phyloP scores from a whole-genome alignment of 2,888 invertebrate species.

The Eumerus sabulonum region DNA sequence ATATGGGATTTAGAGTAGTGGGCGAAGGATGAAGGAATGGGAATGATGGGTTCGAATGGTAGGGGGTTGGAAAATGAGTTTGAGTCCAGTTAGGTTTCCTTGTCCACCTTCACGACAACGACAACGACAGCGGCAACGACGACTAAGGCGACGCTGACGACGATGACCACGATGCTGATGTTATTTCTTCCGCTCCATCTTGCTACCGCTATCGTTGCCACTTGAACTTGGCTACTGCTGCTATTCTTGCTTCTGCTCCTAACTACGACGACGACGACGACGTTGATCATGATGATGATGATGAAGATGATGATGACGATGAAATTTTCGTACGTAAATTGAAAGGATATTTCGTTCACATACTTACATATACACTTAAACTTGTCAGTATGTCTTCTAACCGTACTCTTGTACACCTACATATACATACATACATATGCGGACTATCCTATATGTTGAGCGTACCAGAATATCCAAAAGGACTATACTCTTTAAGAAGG shows the following conservation, averaged over 20 bases:
- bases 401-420: too few species aligned
- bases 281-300: too few species aligned
- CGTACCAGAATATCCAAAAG: constrained; percentile 39
- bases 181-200: constrained; percentile 49
- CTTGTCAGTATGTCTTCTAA: too few species aligned
- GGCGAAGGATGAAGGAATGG: too few species aligned
- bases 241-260: not conserved
- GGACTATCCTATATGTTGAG: constrained; percentile 32
- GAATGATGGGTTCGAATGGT: too few species aligned
- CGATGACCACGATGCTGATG: constrained; percentile 66
- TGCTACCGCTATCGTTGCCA: constrained; percentile 11
- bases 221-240: not conserved
- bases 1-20: constrained; percentile 51
- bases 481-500: constrained; percentile 26
- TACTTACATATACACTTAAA: too few species aligned
- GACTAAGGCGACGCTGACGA: constrained; percentile 51
- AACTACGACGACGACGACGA: not conserved
- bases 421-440: constrained; percentile 28
- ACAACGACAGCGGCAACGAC: constrained; percentile 48
- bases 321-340: constrained; percentile 68
- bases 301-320: constrained; percentile 65
- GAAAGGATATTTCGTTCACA: constrained; percentile 63
- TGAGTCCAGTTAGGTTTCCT: constrained; percentile 24
- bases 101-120: constrained; percentile 58
- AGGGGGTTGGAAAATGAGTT: too few species aligned